Evolutionary conservation across 2,888 invertebrate genomes (phyloP).

Genomic region (Lacanobia oleracea): DNA sequence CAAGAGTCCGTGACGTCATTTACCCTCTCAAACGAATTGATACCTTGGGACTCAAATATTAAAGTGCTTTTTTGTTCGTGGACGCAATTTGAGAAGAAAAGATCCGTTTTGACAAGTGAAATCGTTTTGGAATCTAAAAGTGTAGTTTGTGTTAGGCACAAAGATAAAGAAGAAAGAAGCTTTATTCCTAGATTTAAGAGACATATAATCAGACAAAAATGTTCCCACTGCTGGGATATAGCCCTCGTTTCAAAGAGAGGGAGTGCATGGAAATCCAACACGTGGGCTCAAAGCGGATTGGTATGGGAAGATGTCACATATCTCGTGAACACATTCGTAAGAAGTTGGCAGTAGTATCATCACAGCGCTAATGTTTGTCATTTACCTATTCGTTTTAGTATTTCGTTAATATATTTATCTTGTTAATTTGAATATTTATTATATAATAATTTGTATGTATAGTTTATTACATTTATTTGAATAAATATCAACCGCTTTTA

Average conservation of each 20-base stretch:
- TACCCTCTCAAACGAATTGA: slow-evolving; percentile 46
- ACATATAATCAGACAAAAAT: neutral
- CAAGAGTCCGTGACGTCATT: slow-evolving; percentile 50
- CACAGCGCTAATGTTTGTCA: no score
- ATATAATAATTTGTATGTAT: no score
- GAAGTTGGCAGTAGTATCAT: no score
- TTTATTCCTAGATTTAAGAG: slow-evolving; percentile 11
- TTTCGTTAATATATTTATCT: no score
- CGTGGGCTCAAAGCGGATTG: no score
- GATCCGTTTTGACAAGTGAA: slow-evolving; percentile 50
- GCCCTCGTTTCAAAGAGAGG: neutral
- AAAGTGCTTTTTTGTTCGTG: slow-evolving; percentile 56
- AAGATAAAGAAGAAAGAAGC: slow-evolving; percentile 43
- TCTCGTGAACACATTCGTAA: no score
- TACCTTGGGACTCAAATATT: slow-evolving; percentile 19
- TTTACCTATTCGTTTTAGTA: no score
- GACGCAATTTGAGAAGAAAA: slow-evolving; percentile 32
- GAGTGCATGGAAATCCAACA: neutral
- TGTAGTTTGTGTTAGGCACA: slow-evolving; percentile 27
- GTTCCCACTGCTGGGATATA: neutral
- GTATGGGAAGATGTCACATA: neutral
- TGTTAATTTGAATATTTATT: no score
- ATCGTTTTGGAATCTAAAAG: slow-evolving; percentile 44
- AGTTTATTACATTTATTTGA: no score
- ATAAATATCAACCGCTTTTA: no score